These are phyloP conservation scores for Cryptophagus acutangulus DNA, from an alignment of 2,888 invertebrate genomes.

Conservation along the genomic window DNA sequence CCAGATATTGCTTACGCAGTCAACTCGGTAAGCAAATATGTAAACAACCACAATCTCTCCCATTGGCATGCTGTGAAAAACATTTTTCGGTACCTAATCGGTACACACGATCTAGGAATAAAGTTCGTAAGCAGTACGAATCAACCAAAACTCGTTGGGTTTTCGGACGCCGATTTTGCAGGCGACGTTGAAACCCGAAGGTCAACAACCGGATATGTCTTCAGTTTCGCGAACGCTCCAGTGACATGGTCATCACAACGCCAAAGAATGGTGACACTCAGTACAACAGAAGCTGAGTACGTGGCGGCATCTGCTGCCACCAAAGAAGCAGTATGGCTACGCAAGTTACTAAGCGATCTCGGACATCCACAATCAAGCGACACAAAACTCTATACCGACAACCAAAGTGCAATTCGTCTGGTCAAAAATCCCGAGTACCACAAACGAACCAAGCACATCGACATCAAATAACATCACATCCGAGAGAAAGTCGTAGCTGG, in stretches of 20 bases:
- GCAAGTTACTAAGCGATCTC: slow-evolving; percentile 10
- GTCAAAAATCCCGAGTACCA: no score
- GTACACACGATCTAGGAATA: no score
- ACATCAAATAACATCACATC: slow-evolving; percentile 8
- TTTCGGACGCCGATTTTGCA: slow-evolving; percentile 13
- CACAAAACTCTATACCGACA: no score
- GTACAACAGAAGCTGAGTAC: slow-evolving; percentile 33
- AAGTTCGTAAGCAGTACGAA: slow-evolving; percentile 17
- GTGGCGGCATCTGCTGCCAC: slow-evolving; percentile 26
- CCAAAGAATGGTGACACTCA: slow-evolving; percentile 27
- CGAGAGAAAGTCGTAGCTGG: slow-evolving; percentile 7
- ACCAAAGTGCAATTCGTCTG: no score
- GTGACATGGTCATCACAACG: slow-evolving; percentile 31
- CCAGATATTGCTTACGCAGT: slow-evolving; percentile 28
- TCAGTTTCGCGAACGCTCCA: slow-evolving; percentile 24
- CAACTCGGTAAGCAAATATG: slow-evolving; percentile 17
- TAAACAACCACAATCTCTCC: slow-evolving; percentile 11
- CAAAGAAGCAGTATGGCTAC: slow-evolving; percentile 26
- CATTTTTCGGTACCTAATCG: slow-evolving; percentile 29
- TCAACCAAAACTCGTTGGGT: slow-evolving; percentile 11
- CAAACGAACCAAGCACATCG: slow-evolving; percentile 13
- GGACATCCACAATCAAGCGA: no score
- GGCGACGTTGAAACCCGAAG: slow-evolving; percentile 10
- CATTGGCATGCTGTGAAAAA: slow-evolving; percentile 23
- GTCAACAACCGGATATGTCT: slow-evolving; percentile 25